phyloP scores from a whole-genome alignment of 2,113 vertebrate genomes.

The Pomatorhinus ruficollis region DNA sequence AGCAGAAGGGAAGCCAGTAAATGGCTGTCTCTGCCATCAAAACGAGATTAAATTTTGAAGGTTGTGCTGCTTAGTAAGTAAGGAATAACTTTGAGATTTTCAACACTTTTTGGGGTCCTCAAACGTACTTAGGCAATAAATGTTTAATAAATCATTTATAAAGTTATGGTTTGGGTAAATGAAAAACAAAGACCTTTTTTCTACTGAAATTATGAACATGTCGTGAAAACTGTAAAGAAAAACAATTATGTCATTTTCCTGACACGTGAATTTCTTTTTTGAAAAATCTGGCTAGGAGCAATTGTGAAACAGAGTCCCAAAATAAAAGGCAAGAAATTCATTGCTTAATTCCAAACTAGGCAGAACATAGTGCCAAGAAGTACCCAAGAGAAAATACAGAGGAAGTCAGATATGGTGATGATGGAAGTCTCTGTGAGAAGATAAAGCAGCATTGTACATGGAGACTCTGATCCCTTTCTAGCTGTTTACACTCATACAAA shows the following conservation, averaged over 20 bases:
- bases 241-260: slow-evolving; percentile 61
- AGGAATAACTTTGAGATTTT: neutral
- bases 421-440: neutral
- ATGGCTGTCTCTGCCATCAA: neutral
- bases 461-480: neutral
- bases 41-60: neutral
- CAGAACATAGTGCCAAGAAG: neutral
- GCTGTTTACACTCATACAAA: neutral
- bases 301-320: slow-evolving; percentile 12
- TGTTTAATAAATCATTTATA: neutral
- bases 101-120: neutral
- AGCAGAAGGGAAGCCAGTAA: neutral
- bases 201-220: neutral
- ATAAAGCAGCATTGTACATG: neutral
- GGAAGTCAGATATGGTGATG: neutral
- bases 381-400: slow-evolving; percentile 26
- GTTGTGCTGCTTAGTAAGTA: neutral
- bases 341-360: slow-evolving; percentile 1
- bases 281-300: slow-evolving; percentile 47
- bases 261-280: slow-evolving; percentile 31
- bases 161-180: neutral
- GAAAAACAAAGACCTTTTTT: neutral
- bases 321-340: slow-evolving; percentile 7
- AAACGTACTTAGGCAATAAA: neutral
- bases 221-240: slow-evolving; percentile 11